A percentile compares a stretch with the other conserved stretches of the same genome.
Evolutionary conservation across 2,888 invertebrate species (phyloP).

Genomic region (Cosmia pyralina): DNA sequence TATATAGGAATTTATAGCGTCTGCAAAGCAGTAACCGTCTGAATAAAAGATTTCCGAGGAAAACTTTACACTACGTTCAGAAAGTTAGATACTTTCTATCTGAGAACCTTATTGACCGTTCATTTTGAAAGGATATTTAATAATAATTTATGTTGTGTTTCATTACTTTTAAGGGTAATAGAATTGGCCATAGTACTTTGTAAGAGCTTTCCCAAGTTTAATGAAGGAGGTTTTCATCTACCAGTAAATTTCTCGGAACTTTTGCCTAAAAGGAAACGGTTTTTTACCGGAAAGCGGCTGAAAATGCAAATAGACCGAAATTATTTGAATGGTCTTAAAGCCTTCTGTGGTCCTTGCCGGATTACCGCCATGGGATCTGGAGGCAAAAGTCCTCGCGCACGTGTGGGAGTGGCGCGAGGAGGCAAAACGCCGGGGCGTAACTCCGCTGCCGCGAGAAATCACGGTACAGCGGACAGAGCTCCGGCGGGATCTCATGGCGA

Average conservation of each 20-base stretch:
- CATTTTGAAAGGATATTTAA: conserved; percentile 37
- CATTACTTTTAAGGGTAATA: conserved; percentile 37
- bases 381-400: too few species aligned
- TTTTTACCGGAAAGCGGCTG: conserved; percentile 50
- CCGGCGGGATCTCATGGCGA: too few species aligned
- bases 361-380: too few species aligned
- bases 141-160: conserved; percentile 51
- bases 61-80: background rate
- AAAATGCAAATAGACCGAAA: conserved; percentile 50
- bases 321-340: conserved; percentile 45
- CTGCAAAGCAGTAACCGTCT: conserved; percentile 13
- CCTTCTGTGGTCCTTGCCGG: background rate
- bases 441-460: too few species aligned
- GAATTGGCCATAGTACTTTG: conserved; percentile 43
- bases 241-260: conserved; percentile 51
- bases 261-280: conserved; percentile 30
- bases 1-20: conserved; percentile 45
- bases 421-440: too few species aligned
- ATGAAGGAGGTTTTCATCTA: conserved; percentile 58
- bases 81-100: conserved; percentile 12
- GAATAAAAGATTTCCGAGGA: conserved; percentile 41
- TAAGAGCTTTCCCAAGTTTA: conserved; percentile 47
- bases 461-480: too few species aligned
- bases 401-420: too few species aligned
- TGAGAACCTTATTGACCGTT: conserved; percentile 4